Percentiles rank a stretch among this genome's conserved stretches.
Evolutionary conservation across 1,140 invertebrate genomes (phyloP).

Genomic region (Campodea augens): DNA sequence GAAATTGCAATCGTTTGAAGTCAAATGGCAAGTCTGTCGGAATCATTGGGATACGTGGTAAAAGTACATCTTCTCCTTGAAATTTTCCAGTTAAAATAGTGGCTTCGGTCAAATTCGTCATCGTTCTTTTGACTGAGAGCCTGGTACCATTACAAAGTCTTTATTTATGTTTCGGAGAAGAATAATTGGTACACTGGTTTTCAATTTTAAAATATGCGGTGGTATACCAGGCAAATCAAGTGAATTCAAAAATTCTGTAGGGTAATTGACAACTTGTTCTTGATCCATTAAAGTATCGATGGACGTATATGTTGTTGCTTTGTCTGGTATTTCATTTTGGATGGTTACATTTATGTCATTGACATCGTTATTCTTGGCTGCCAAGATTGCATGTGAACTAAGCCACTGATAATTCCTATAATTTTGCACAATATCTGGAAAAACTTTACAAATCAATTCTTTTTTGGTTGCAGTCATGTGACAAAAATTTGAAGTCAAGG

Average conservation of each 20-base stretch:
- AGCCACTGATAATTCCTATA: slow-evolving; percentile 18
- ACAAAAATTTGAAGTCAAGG: slow-evolving; percentile 11
- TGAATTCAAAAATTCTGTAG: slow-evolving; percentile 19
- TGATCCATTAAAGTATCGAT: slow-evolving; percentile 19
- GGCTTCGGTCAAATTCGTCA: slow-evolving; percentile 23
- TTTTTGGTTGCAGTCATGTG: slow-evolving; percentile 7
- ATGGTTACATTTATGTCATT: slow-evolving; percentile 14
- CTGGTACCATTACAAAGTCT: slow-evolving; percentile 26
- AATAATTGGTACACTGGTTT: slow-evolving; percentile 24
- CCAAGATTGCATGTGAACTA: slow-evolving; percentile 18
- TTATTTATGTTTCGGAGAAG: slow-evolving; percentile 25
- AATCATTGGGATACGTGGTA: slow-evolving; percentile 24
- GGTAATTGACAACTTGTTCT: slow-evolving; percentile 15
- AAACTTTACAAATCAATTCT: slow-evolving; percentile 18
- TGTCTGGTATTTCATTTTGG: slow-evolving; percentile 11
- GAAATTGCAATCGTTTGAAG: slow-evolving; percentile 30
- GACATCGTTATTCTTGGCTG: slow-evolving; percentile 16
- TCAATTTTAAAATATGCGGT: slow-evolving; percentile 17
- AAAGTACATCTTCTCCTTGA: slow-evolving; percentile 25
- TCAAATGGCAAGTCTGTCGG: slow-evolving; percentile 22
- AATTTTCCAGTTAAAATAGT: slow-evolving; percentile 23
- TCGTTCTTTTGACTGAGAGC: slow-evolving; percentile 22
- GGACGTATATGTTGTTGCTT: slow-evolving; percentile 16
- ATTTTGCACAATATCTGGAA: slow-evolving; percentile 17
- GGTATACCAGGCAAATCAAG: slow-evolving; percentile 14